A percentile compares a stretch with the other conserved stretches of the same genome.
Evolutionary conservation across 2,797 vertebrate genomes (phyloP).

Genomic region (Dermochelys coriacea): DNA sequence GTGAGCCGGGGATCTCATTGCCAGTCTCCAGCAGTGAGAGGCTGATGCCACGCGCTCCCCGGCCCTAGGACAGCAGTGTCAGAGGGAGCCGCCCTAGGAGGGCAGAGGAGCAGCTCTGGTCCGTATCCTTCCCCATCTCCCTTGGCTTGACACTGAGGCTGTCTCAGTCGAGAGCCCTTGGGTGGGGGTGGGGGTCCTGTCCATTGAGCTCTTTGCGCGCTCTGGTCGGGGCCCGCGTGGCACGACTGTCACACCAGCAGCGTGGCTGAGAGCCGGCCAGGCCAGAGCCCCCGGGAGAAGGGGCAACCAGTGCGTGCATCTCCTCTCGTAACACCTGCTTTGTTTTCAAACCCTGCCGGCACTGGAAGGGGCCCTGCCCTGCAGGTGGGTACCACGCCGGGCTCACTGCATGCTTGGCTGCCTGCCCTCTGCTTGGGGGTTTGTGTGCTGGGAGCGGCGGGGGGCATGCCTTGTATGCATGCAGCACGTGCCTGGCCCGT

Average conservation of each 20-base stretch:
- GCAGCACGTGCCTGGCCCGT: neutral
- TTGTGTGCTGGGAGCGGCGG: neutral
- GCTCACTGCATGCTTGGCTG: neutral
- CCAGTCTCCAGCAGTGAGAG: neutral
- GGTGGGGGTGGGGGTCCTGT: neutral
- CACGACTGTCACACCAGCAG: neutral
- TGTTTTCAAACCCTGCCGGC: conserved; percentile 67
- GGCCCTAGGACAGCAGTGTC: too few species aligned
- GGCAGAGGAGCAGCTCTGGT: neutral
- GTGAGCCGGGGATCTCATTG: neutral
- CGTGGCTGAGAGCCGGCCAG: neutral
- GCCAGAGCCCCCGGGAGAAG: neutral
- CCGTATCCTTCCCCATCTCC: neutral
- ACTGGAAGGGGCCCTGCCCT: conserved; percentile 32
- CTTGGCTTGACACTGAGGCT: neutral
- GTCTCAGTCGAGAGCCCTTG: neutral
- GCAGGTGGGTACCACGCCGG: conserved; percentile 58
- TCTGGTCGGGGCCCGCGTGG: too few species aligned
- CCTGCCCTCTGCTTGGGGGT: neutral
- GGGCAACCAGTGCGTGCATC: neutral
- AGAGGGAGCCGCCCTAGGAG: neutral
- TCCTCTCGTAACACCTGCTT: conserved; percentile 50
- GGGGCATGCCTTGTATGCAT: neutral
- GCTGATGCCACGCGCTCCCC: neutral
- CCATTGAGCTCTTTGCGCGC: neutral